phyloP scores from a whole-genome alignment of 1,140 invertebrate species.

The Calephelis virginiensis region DNA sequence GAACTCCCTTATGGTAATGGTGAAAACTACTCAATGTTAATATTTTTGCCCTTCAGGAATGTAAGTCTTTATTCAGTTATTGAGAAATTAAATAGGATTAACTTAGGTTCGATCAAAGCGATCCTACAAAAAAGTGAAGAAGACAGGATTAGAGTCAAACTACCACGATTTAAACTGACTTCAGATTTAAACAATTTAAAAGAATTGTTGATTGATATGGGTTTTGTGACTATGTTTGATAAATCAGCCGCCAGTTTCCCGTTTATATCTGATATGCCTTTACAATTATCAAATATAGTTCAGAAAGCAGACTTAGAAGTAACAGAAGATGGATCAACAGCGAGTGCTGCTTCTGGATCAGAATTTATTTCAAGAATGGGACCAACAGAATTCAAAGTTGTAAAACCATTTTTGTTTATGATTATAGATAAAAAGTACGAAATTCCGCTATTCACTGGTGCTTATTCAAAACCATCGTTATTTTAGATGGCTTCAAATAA shows the following conservation, averaged over 20 bases:
- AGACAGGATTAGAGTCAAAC: not conserved
- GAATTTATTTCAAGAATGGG: conserved; percentile 63
- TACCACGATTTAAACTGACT: not conserved
- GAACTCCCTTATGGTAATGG: conserved; percentile 83
- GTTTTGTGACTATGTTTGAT: conserved; percentile 82
- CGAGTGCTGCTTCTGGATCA: conserved; percentile 79
- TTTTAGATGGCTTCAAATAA: no score
- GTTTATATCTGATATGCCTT: conserved; percentile 74
- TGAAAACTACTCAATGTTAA: conserved; percentile 38
- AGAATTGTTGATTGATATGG: conserved; percentile 81
- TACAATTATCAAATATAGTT: conserved; percentile 78
- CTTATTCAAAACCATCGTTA: conserved; percentile 54
- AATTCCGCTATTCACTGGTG: conserved; percentile 46
- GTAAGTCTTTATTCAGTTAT: conserved; percentile 50
- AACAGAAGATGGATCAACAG: conserved; percentile 85
- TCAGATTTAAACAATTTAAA: conserved; percentile 80
- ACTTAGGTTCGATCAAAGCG: conserved; percentile 71
- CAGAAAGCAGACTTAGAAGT: conserved; percentile 87
- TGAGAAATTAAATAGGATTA: conserved; percentile 65
- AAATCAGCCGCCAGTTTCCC: conserved; percentile 78
- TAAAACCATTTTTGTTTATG: conserved; percentile 76
- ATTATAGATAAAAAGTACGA: conserved; percentile 65
- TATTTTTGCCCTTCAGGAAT: conserved; percentile 79
- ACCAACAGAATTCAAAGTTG: conserved; percentile 56
- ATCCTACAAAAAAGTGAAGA: not conserved